A percentile compares a stretch with the other conserved stretches of the same genome.
These are phyloP conservation scores for Odiellus spinosus DNA, from an alignment of 2,888 invertebrate genomes.

Conservation along the genomic window DNA sequence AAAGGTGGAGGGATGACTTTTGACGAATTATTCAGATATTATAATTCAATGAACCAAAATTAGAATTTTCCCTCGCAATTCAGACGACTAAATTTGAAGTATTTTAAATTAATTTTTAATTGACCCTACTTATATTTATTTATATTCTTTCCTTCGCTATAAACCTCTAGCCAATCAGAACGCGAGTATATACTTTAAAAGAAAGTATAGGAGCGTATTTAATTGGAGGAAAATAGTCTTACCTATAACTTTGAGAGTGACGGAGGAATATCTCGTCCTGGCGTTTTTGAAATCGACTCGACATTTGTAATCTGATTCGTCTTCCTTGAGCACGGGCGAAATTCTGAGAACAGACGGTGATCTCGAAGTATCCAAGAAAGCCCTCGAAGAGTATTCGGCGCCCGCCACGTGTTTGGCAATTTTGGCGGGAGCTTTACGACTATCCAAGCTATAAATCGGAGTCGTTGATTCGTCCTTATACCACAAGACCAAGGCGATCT, in stretches of 20 bases:
- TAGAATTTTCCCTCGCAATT: no score
- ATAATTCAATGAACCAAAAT: no score
- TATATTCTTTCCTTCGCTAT: no score
- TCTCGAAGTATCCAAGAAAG: conserved; percentile 61
- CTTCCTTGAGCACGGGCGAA: conserved; percentile 52
- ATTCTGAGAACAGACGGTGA: conserved; percentile 17
- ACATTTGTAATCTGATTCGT: conserved; percentile 79
- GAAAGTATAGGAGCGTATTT: no score
- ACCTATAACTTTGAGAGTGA: conserved; percentile 82
- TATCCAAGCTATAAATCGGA: conserved; percentile 65
- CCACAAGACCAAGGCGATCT: conserved; percentile 75
- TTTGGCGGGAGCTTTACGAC: conserved; percentile 19
- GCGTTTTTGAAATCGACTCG: conserved; percentile 78
- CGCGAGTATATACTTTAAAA: no score
- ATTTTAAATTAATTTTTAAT: no score
- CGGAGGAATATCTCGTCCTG: conserved; percentile 74
- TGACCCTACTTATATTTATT: no score
- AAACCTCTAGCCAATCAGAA: no score
- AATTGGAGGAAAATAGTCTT: no score
- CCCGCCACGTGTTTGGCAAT: conserved; percentile 40
- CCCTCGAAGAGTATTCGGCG: conserved; percentile 68
- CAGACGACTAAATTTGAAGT: no score
- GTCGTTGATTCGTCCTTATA: conserved; percentile 75
- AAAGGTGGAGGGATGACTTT: no score
- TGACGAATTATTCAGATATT: no score